Evolutionary conservation across 2,797 vertebrate genomes (phyloP).

Genomic region (Sebastes wilsoni): DNA sequence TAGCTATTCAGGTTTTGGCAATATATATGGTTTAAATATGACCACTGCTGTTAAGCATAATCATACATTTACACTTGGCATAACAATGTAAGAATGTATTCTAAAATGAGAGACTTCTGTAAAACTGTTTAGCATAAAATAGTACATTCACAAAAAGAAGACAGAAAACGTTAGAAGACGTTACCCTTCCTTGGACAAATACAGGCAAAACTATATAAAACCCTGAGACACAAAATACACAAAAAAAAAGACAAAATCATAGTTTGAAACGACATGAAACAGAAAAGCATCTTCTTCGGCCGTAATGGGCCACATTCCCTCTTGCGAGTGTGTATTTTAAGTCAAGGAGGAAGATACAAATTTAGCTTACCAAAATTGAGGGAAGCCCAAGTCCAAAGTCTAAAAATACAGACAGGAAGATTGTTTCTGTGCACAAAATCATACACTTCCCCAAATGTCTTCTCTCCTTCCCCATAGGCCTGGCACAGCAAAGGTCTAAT

Average conservation of each 20-base stretch:
- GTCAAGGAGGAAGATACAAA: constrained; percentile 69
- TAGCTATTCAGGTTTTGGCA: constrained; percentile 56
- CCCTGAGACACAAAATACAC: constrained; percentile 72
- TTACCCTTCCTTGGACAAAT: constrained; percentile 43
- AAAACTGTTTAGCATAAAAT: constrained; percentile 22
- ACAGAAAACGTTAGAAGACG: constrained; percentile 13
- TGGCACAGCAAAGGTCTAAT: constrained; percentile 43
- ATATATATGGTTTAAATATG: constrained; percentile 32
- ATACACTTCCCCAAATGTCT: constrained; percentile 60
- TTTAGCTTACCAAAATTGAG: constrained; percentile 81
- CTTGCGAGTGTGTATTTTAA: constrained; percentile 53
- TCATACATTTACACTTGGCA: constrained; percentile 26
- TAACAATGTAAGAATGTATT: constrained; percentile 24
- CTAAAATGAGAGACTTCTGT: constrained; percentile 23
- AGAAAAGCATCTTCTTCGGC: constrained; percentile 64
- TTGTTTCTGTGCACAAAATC: constrained; percentile 71
- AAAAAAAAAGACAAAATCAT: constrained; percentile 4
- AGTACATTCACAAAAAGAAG: constrained; percentile 62
- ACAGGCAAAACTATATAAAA: constrained; percentile 49
- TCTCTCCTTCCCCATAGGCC: constrained; percentile 25
- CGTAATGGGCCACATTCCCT: constrained; percentile 51
- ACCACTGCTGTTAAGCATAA: neutral
- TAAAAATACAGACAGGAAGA: constrained; percentile 73
- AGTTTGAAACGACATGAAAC: constrained; percentile 35
- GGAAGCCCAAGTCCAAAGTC: constrained; percentile 71